These are phyloP conservation scores for Coremacera marginata DNA, from an alignment of 2,888 invertebrate species.

Conservation along the genomic window DNA sequence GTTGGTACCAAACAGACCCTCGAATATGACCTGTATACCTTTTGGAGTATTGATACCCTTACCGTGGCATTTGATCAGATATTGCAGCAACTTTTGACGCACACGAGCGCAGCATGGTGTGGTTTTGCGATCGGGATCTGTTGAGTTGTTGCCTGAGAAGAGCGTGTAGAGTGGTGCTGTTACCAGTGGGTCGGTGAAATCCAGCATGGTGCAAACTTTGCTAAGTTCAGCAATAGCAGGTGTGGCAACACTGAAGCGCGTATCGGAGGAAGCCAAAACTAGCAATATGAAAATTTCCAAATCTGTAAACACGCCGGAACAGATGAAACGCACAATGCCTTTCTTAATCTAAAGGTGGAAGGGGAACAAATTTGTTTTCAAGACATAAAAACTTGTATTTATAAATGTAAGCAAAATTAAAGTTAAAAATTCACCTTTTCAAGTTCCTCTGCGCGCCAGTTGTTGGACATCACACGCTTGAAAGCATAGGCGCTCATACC, in stretches of 20 bases:
- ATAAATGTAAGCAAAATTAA: not conserved
- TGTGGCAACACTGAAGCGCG: constrained; percentile 89
- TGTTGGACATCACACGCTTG: constrained; percentile 80
- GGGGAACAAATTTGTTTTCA: too few relatives aligned
- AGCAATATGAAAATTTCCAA: constrained; percentile 81
- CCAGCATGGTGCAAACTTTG: constrained; percentile 78
- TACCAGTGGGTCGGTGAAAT: constrained; percentile 80
- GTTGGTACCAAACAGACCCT: constrained; percentile 85
- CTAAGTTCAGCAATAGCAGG: constrained; percentile 88
- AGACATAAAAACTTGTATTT: not conserved
- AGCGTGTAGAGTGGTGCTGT: constrained; percentile 83
- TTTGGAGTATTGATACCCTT: constrained; percentile 81
- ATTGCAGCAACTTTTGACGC: constrained; percentile 86
- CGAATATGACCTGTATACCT: constrained; percentile 90
- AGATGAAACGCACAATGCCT: constrained; percentile 85
- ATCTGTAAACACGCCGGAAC: constrained; percentile 81
- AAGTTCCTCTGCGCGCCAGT: constrained; percentile 82
- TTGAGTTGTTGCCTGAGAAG: constrained; percentile 72
- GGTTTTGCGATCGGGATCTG: constrained; percentile 78
- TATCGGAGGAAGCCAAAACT: constrained; percentile 89
- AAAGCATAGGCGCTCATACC: constrained; percentile 83
- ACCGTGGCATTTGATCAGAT: constrained; percentile 81
- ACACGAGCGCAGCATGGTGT: constrained; percentile 86
- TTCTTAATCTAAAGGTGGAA: constrained; percentile 74
- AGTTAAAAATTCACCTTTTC: constrained; percentile 74